phyloP scores from a whole-genome alignment of 2,797 vertebrate genomes.

The Pachyuromys duprasi region DNA sequence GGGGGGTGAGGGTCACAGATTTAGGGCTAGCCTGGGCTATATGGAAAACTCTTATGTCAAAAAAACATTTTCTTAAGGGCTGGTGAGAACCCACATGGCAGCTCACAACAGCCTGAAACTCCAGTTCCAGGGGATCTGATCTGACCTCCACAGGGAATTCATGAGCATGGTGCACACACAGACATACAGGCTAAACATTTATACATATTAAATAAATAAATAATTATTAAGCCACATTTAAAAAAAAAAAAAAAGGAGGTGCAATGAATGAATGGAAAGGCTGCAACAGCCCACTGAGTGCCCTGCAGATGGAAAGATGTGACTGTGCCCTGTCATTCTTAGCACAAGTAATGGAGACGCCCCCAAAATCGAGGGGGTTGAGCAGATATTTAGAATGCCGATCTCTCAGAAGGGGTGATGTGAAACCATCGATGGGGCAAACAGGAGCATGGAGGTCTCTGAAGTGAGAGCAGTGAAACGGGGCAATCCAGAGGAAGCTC shows the following conservation, averaged over 20 bases:
- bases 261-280: neutral
- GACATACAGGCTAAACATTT: neutral
- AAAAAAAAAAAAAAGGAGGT: neutral
- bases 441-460: neutral
- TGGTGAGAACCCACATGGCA: neutral
- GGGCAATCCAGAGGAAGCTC: neutral
- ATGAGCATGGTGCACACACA: neutral
- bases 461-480: slow-evolving; percentile 51
- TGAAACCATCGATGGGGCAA: neutral
- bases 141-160: neutral
- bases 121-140: neutral
- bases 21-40: neutral
- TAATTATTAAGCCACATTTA: neutral
- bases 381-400: neutral
- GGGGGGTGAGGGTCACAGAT: neutral
- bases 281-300: too few relatives aligned
- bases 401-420: slow-evolving; percentile 21
- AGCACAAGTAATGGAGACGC: neutral
- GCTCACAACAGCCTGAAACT: too few relatives aligned
- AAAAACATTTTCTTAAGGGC: neutral
- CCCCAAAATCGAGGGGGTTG: neutral
- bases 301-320: neutral
- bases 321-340: neutral
- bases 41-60: neutral
- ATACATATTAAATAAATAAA: neutral